These are phyloP conservation scores for Eulemur albifrons DNA, from an alignment of 2,797 vertebrate genomes.

Conservation along the genomic window DNA sequence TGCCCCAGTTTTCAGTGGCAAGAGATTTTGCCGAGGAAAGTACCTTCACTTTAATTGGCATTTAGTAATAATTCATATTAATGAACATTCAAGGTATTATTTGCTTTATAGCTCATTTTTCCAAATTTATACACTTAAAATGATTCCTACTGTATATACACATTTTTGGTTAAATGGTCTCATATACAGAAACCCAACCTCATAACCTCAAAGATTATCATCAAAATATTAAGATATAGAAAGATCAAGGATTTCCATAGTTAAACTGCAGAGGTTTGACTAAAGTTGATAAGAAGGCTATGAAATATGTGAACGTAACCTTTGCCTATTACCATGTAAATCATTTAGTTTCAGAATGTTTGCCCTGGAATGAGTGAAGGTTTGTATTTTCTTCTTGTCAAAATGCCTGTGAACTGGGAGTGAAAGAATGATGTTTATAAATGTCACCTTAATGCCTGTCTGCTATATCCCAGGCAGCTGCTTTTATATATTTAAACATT, in stretches of 20 bases:
- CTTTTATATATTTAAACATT: not conserved
- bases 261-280: slow-evolving; percentile 68
- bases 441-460: slow-evolving; percentile 48
- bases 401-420: slow-evolving; percentile 57
- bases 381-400: slow-evolving; percentile 77
- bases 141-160: not conserved
- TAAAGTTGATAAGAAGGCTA: slow-evolving; percentile 66
- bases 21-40: not conserved
- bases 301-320: slow-evolving; percentile 77
- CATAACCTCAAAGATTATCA: not conserved
- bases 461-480: not conserved
- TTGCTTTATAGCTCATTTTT: not conserved
- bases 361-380: slow-evolving; percentile 65
- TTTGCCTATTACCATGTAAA: slow-evolving; percentile 77
- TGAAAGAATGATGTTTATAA: slow-evolving; percentile 62
- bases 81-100: not conserved
- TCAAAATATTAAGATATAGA: not conserved
- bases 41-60: not conserved
- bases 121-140: not conserved
- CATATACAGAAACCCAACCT: not conserved
- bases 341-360: slow-evolving; percentile 75
- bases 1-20: not conserved
- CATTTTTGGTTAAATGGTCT: not conserved
- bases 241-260: slow-evolving; percentile 68
- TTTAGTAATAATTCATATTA: not conserved